Evolutionary conservation across 1,140 invertebrate species (phyloP).

Genomic region (Heterodera schachtii): DNA sequence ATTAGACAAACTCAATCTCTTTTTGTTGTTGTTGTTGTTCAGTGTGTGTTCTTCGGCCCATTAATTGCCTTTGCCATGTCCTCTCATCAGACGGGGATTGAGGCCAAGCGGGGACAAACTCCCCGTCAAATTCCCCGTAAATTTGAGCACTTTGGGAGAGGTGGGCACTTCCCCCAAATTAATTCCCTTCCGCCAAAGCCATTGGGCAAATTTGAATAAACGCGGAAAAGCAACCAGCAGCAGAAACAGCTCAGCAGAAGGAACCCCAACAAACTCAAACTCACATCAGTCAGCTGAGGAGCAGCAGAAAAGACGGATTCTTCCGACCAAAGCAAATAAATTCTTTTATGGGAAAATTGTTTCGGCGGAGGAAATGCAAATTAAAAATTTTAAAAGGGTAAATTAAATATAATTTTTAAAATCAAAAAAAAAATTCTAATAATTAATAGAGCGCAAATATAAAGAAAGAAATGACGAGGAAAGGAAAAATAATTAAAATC

Average conservation of each 20-base stretch:
- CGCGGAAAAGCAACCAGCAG: background rate
- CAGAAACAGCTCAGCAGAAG: background rate
- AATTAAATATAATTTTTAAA: background rate
- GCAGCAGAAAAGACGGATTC: background rate
- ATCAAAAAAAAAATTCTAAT: background rate
- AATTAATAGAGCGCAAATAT: background rate
- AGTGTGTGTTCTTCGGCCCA: no score
- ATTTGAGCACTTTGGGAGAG: background rate
- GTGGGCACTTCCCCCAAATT: background rate
- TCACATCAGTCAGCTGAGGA: no score
- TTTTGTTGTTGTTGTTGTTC: no score
- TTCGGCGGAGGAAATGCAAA: background rate
- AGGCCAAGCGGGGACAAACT: background rate
- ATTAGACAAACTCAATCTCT: no score
- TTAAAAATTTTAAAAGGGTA: background rate
- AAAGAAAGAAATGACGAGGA: background rate
- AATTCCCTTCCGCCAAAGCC: background rate
- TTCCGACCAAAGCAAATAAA: background rate
- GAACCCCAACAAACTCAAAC: no score
- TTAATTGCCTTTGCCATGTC: no score
- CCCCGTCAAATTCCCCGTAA: background rate
- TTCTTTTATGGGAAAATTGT: background rate
- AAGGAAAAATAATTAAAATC: background rate
- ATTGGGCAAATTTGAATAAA: background rate
- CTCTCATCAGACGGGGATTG: no score